Conservation (phyloP, 2,113 vertebrate species). For the Lathamus discolor region DNA sequence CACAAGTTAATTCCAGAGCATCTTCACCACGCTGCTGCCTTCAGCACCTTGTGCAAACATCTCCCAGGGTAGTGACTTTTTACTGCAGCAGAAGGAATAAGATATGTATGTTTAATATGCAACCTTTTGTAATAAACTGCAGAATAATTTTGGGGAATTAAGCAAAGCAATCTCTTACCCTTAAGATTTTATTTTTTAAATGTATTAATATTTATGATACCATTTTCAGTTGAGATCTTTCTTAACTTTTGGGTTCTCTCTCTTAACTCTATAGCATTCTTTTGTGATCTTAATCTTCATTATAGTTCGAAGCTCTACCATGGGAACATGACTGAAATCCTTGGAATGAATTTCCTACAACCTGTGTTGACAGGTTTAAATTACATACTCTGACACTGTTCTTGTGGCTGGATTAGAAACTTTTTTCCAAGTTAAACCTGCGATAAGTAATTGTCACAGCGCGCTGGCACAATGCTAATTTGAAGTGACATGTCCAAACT, state of each 20-base stretch:
- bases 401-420: constrained; percentile 82
- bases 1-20: not conserved
- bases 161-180: not conserved
- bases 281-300: constrained; percentile 56
- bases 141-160: not conserved
- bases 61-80: not conserved
- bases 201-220: not conserved
- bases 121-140: not conserved
- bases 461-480: constrained; percentile 78
- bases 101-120: not conserved
- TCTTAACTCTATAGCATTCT: constrained; percentile 23
- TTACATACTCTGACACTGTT: constrained; percentile 82
- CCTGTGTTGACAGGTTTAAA: constrained; percentile 80
- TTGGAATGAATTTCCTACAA: constrained; percentile 68
- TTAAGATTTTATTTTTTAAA: not conserved
- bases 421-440: constrained; percentile 77
- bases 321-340: constrained; percentile 67
- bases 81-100: not conserved
- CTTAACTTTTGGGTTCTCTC: not conserved
- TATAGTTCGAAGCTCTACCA: constrained; percentile 28
- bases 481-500: constrained; percentile 81
- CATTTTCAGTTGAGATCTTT: not conserved
- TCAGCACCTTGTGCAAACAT: not conserved
- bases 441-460: constrained; percentile 86
- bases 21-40: not conserved